Conservation (phyloP, 2,797 vertebrate species). For the Danio albolineatus region DNA sequence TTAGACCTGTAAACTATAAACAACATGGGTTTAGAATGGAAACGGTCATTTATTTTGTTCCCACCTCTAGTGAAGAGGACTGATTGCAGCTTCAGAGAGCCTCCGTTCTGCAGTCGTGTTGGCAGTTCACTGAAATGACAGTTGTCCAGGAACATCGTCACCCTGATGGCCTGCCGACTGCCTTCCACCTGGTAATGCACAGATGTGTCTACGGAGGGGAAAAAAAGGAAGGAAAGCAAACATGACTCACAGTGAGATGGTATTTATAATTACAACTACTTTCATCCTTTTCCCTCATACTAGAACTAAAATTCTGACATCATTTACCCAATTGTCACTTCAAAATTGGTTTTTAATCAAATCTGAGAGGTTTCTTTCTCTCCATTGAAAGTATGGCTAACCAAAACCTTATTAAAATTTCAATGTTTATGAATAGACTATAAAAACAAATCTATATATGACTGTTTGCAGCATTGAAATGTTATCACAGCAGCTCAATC, state of each 20-base stretch:
- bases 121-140: constrained; percentile 96
- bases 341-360: too few species aligned
- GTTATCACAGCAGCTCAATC: too few species aligned
- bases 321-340: too few species aligned
- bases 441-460: too few species aligned
- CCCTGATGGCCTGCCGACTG: constrained; percentile 91
- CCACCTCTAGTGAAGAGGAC: constrained; percentile 94
- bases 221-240: constrained; percentile 57
- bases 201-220: constrained; percentile 81
- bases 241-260: constrained; percentile 57
- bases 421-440: too few species aligned
- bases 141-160: constrained; percentile 92
- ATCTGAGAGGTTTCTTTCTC: too few species aligned
- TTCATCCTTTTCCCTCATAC: not conserved
- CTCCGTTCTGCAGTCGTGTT: constrained; percentile 91
- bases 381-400: too few species aligned
- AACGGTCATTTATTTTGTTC: constrained; percentile 30
- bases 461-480: too few species aligned
- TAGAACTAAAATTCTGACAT: too few species aligned
- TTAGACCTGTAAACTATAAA: constrained; percentile 9
- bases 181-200: constrained; percentile 95
- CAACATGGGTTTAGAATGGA: not conserved
- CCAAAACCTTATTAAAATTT: too few species aligned
- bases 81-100: constrained; percentile 90
- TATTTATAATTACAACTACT: constrained; percentile 11